phyloP scores from a whole-genome alignment of 2,797 vertebrate genomes.

The Hephaestus fuliginosus region DNA sequence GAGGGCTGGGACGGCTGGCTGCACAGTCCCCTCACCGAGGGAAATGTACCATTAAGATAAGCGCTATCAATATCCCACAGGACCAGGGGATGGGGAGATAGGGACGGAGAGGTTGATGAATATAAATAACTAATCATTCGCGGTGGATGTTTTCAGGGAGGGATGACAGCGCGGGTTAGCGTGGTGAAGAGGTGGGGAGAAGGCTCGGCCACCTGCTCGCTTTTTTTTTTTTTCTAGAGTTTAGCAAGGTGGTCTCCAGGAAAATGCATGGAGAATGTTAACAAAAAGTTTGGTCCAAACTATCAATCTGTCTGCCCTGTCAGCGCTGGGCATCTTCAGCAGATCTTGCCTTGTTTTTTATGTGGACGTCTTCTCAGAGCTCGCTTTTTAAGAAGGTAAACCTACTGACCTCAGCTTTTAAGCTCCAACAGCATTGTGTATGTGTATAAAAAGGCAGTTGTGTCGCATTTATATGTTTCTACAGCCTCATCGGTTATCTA shows the following conservation, averaged over 20 bases:
- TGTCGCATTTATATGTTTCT: background rate
- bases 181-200: slow-evolving; percentile 36
- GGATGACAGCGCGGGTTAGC: slow-evolving; percentile 53
- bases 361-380: background rate
- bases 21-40: slow-evolving; percentile 64
- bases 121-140: slow-evolving; percentile 71
- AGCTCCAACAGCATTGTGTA: background rate
- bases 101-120: slow-evolving; percentile 63
- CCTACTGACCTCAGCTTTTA: slow-evolving; percentile 10
- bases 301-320: slow-evolving; percentile 72
- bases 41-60: slow-evolving; percentile 85
- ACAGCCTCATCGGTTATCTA: background rate
- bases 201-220: slow-evolving; percentile 68
- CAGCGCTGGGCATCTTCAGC: slow-evolving; percentile 24
- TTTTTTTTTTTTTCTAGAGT: slow-evolving; percentile 21
- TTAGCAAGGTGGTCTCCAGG: slow-evolving; percentile 36
- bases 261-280: slow-evolving; percentile 43
- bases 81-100: slow-evolving; percentile 64
- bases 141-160: slow-evolving; percentile 68
- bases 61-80: slow-evolving; percentile 75
- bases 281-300: slow-evolving; percentile 44
- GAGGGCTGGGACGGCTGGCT: slow-evolving; percentile 73
- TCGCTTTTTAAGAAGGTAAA: slow-evolving; percentile 10
- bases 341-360: slow-evolving; percentile 22
- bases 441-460: background rate